phyloP scores from a whole-genome alignment of 2,888 invertebrate genomes.

The Morpho deidamia region DNA sequence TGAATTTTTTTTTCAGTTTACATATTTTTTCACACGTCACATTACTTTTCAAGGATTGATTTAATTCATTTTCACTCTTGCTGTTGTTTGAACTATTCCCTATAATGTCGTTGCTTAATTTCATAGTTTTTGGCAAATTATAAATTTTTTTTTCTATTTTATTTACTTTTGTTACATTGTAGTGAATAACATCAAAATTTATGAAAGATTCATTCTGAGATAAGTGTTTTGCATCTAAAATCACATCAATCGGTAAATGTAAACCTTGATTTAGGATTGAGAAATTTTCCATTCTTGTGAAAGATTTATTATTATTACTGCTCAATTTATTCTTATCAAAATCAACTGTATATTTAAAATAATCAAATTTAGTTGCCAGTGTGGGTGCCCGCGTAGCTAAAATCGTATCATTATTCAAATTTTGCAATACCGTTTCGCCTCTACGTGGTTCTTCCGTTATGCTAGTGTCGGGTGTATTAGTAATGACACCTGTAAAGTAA shows the following conservation, averaged over 20 bases:
- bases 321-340: not conserved
- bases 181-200: no score
- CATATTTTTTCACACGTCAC: conserved; percentile 16
- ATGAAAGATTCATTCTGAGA: no score
- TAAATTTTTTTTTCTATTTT: no score
- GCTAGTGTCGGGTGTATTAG: not conserved
- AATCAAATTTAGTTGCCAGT: not conserved
- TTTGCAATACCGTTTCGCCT: not conserved
- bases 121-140: no score
- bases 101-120: no score
- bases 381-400: not conserved
- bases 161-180: no score
- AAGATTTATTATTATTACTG: not conserved
- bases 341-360: conserved; percentile 12
- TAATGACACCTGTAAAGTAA: not conserved
- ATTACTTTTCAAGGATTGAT: conserved; percentile 13
- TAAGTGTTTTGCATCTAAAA: no score
- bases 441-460: not conserved
- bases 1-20: conserved; percentile 9
- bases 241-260: no score
- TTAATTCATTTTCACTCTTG: no score
- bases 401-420: not conserved
- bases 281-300: not conserved
- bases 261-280: not conserved
- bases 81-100: no score